Percentiles rank a stretch among this genome's conserved stretches.
These are phyloP conservation scores for Ascidia mentula DNA, from an alignment of 23 tunicate species.

Conservation along the genomic window DNA sequence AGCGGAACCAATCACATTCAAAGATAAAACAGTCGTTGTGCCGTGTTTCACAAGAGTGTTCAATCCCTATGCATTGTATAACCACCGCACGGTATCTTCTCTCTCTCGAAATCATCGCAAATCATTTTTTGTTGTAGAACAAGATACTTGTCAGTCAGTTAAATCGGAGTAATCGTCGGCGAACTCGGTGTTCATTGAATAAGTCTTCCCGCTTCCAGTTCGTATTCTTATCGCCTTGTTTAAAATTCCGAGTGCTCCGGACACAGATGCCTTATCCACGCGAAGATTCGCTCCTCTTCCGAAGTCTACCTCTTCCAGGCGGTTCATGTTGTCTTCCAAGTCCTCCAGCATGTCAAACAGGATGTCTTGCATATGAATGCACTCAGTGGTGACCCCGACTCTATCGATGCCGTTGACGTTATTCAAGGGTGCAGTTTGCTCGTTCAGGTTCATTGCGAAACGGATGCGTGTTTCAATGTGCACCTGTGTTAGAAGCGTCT, in stretches of 20 bases:
- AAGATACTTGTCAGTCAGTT: no score
- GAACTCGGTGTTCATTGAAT: slow-evolving; percentile 73
- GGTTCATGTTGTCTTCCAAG: slow-evolving; percentile 65
- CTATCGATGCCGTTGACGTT: neutral
- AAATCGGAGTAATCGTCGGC: slow-evolving; percentile 56
- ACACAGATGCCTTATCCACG: slow-evolving; percentile 31
- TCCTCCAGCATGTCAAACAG: slow-evolving; percentile 89
- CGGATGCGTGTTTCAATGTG: slow-evolving; percentile 60
- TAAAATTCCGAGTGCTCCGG: slow-evolving; percentile 42
- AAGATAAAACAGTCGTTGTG: no score
- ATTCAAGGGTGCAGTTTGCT: neutral
- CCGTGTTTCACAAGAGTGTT: no score
- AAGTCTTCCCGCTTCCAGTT: slow-evolving; percentile 15
- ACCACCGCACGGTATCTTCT: no score
- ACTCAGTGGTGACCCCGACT: slow-evolving; percentile 19
- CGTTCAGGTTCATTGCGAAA: slow-evolving; percentile 48
- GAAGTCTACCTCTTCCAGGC: slow-evolving; percentile 50
- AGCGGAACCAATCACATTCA: no score
- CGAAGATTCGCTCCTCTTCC: slow-evolving; percentile 39
- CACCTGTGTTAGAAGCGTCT: slow-evolving; percentile 27
- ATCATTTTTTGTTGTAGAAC: no score
- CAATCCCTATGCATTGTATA: no score
- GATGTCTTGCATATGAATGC: slow-evolving; percentile 72
- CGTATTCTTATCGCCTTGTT: slow-evolving; percentile 51
- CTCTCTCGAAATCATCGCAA: no score